Evolutionary conservation across 2,888 invertebrate genomes (phyloP).

Genomic region (Ametastegia equiseti): DNA sequence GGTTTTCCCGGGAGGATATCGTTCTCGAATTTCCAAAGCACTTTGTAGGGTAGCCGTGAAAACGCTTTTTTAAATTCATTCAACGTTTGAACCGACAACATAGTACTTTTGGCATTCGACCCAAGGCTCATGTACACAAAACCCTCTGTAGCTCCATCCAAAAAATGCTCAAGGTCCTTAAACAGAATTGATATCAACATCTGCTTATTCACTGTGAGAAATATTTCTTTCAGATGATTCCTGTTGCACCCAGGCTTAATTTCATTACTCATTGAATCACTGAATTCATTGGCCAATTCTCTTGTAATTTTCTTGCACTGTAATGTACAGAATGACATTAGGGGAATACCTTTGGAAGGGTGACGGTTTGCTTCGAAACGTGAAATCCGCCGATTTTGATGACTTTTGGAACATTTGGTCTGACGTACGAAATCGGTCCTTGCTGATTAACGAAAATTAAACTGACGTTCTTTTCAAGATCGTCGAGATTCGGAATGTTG

Average conservation of each 20-base stretch:
- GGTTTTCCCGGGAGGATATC: conserved; percentile 70
- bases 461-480: conserved; percentile 63
- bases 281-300: no score
- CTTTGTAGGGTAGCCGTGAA: conserved; percentile 72
- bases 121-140: conserved; percentile 77
- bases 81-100: conserved; percentile 73
- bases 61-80: conserved; percentile 74
- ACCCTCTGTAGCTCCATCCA: conserved; percentile 74
- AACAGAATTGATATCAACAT: not conserved
- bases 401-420: conserved; percentile 57
- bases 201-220: not conserved
- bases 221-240: not conserved
- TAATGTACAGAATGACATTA: no score
- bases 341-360: conserved; percentile 56
- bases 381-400: conserved; percentile 56
- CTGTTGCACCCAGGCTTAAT: no score
- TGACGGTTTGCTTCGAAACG: conserved; percentile 46
- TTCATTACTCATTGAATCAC: not conserved
- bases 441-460: conserved; percentile 60
- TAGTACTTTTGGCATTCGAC: conserved; percentile 74
- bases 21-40: conserved; percentile 77
- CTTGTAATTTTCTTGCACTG: no score
- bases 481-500: conserved; percentile 67
- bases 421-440: conserved; percentile 54
- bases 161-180: conserved; percentile 68